Base-by-base conservation (phyloP, 2,113 vertebrate genomes). In the Boleophthalmus pectinirostris region DNA sequence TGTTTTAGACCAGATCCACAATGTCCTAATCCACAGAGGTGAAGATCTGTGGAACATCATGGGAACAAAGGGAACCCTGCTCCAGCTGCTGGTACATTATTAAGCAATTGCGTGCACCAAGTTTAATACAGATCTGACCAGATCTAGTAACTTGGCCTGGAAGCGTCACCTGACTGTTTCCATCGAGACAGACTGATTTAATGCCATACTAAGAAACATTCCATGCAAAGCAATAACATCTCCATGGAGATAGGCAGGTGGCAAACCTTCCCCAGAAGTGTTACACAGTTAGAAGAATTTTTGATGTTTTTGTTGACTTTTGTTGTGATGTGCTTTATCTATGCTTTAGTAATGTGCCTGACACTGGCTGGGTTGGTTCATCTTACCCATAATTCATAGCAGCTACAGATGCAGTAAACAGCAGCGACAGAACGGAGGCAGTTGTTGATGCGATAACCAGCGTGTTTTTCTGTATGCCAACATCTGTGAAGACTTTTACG, bases 391-490 rank as follows among this genome's bases (percentile, higher is more conserved):
- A 71, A 74, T 76, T 83, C 72, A 66, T 51, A 83, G 70, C 82
- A 80, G 85, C 83, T 82, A 83, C 83, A 23, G 13, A 49, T 56
- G 71, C 68, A 47, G 65, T 87, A 80, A 86, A 87, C 69, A 77
- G 56, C 0, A 21, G 23, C 0, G 21, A n/a, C 81, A 64, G 82
- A 85, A 85, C 73, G 75, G 84, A 87, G 89, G 84, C 85, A 79
- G 78, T 77, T 53, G 75, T 63, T 85, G 85, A 90, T 92, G 86
- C 10, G 84, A 90, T 89, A 91, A 91, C 57, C 53, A 80, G 80
- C 35, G 43, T 73, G 79, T 80, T 58, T 85, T 69, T 63, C 74
- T 70, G 65, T 64, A 60, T 66, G 73, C 14, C 57, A 81, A 88
- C 81, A 84, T 91, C 82, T 85, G 82, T 57, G 77, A 67, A 71